These are phyloP conservation scores for Cephalopachus bancanus DNA, from an alignment of 2,797 vertebrate species.

Conservation along the genomic window DNA sequence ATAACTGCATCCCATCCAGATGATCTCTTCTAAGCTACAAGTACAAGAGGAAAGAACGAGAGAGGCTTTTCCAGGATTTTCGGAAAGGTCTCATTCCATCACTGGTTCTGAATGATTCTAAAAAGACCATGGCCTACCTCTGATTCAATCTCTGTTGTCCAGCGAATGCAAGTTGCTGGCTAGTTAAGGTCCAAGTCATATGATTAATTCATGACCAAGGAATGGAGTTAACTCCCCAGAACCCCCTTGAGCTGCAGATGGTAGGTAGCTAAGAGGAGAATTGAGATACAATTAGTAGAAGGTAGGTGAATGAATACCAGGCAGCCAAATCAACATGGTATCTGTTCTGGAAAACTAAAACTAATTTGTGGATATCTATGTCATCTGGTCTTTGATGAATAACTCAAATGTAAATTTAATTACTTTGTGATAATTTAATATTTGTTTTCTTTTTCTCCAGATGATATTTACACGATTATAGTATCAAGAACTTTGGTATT, in stretches of 20 bases:
- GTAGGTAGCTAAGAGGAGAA: neutral
- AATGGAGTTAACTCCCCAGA: neutral
- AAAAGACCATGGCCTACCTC: neutral
- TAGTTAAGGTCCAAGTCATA: neutral
- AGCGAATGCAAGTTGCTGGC: neutral
- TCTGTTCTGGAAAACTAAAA: neutral
- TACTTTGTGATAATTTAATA: neutral
- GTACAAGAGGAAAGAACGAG: neutral
- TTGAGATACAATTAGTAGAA: neutral
- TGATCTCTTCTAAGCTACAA: neutral
- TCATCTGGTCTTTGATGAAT: neutral
- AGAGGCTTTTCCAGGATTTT: neutral
- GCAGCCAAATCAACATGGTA: neutral
- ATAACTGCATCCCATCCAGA: neutral
- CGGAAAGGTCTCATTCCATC: neutral
- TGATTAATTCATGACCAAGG: neutral
- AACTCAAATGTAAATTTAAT: conserved; percentile 41
- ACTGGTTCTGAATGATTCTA: neutral
- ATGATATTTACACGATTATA: conserved; percentile 6
- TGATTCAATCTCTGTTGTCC: neutral
- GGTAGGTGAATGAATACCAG: neutral
- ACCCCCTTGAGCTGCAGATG: neutral
- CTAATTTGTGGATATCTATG: neutral
- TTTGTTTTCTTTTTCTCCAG: neutral
- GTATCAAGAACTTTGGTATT: conserved; percentile 3